These are phyloP conservation scores for Anabas testudineus DNA, from an alignment of 2,797 vertebrate genomes.

Conservation along the genomic window DNA sequence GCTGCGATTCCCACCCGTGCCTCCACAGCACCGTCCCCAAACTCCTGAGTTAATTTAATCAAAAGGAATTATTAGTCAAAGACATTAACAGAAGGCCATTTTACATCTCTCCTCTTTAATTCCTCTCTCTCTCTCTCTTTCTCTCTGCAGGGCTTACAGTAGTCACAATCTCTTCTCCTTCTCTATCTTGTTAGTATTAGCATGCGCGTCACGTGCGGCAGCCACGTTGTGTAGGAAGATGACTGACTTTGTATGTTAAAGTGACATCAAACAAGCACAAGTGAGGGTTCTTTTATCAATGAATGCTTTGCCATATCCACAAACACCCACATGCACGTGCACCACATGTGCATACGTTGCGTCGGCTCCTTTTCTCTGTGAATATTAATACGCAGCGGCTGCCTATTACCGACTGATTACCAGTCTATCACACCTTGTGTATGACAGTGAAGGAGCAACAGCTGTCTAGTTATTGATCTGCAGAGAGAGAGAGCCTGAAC, in stretches of 20 bases:
- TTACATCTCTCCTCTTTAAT: constrained; percentile 29
- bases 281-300: constrained; percentile 65
- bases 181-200: constrained; percentile 54
- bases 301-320: constrained; percentile 27
- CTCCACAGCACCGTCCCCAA: constrained; percentile 31
- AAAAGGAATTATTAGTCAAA: constrained; percentile 74
- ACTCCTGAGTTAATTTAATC: constrained; percentile 70
- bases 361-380: not conserved
- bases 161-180: constrained; percentile 44
- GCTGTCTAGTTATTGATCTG: constrained; percentile 55
- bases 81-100: constrained; percentile 69
- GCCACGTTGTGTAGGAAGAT: constrained; percentile 61
- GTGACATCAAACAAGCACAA: constrained; percentile 63
- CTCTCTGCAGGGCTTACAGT: constrained; percentile 29
- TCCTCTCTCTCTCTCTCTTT: constrained; percentile 24
- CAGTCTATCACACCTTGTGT: constrained; percentile 42
- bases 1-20: constrained; percentile 26
- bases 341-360: not conserved
- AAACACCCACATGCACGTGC: constrained; percentile 17
- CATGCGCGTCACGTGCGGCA: constrained; percentile 59
- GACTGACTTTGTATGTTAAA: constrained; percentile 53
- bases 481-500: constrained; percentile 1
- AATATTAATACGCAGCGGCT: constrained; percentile 31
- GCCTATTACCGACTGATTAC: constrained; percentile 46
- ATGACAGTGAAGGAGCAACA: constrained; percentile 58